phyloP scores from a whole-genome alignment of 2,113 vertebrate genomes.

The Crotalus horridus region DNA sequence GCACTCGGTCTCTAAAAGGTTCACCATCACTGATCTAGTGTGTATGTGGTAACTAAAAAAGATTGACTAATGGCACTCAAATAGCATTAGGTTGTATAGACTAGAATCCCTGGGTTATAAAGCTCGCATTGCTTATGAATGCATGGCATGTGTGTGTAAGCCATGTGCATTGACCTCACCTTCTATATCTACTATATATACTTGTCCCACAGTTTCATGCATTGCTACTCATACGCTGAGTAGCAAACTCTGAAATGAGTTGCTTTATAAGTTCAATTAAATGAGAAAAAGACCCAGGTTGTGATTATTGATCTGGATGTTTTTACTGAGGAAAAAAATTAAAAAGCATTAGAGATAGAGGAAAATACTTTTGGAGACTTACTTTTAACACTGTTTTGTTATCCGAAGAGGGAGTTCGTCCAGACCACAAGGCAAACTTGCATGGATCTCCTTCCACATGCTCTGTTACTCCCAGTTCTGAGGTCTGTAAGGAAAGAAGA shows the following conservation, averaged over 20 bases:
- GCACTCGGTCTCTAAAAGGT: too few species aligned
- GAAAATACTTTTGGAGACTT: constrained; percentile 41
- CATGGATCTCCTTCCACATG: constrained; percentile 98
- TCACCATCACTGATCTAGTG: not conserved
- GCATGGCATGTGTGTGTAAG: not conserved
- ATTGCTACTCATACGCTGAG: not conserved
- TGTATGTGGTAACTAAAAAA: not conserved
- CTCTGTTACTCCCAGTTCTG: constrained; percentile 95
- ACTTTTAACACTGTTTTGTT: constrained; percentile 98
- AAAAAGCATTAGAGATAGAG: constrained; percentile 19
- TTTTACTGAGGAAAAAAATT: not conserved
- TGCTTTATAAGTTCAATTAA: not conserved
- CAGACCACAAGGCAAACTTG: constrained; percentile 97
- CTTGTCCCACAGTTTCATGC: not conserved
- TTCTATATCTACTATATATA: not conserved
- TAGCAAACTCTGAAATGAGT: not conserved
- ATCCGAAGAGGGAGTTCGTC: constrained; percentile 95
- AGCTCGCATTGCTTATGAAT: not conserved
- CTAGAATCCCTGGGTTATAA: not conserved
- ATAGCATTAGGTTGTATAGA: not conserved
- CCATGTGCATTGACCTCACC: not conserved
- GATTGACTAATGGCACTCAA: not conserved
- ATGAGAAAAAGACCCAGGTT: not conserved
- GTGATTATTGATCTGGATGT: not conserved
- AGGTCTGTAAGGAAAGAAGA: constrained; percentile 81